Base-by-base conservation (phyloP, 2,888 invertebrate genomes). In the Calameuta pallipes region DNA sequence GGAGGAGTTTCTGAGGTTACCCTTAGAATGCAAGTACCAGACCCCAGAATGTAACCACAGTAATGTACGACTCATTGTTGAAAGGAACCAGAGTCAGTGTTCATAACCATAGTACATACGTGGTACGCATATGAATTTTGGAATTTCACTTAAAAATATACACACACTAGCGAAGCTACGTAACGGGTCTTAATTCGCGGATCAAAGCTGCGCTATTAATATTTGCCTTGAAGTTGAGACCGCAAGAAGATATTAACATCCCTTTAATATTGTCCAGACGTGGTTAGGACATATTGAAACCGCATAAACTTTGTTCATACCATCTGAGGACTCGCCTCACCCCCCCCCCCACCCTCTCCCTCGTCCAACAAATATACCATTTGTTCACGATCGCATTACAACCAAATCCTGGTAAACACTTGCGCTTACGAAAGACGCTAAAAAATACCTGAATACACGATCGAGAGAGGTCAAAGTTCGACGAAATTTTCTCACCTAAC, bases 231-330 rank as follows among this genome's bases (percentile, higher is more conserved):
- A 82, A 87, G 87, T 87, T 86, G 85, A 82, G 82, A 89, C 89
- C 87, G 85, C 89, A 87, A 82, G 90, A 88, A 88, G 90, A 91
- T 91, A 91, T 90, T 90, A 91, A 88, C 89, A 86, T 89, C 86
- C 87, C 80, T 79, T 88, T 89, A 87, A 90, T 91, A 90, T 90
- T 90, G 88, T 90, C 91, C 90, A 90, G 86, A 85, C 86, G 81
- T 78, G 82, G 81, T 82, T 82, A 86, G 89, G 87, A 89, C 88
- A 88, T 89, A 90, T 89, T 89, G 89, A 91, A 91, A 91, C 91
- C 90, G 88, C 91, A 90, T 83, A 87, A 91, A 91, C 89, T 91
- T 91, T 89, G 86, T 87, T 90, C 89, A 89, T 89, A 90, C 87
- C 84, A 83, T 82, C 82, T 82, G 36, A 81, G 81, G 81, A 76